These are phyloP conservation scores for Chlamydotis undulata DNA, from an alignment of 2,113 vertebrate genomes.

Conservation along the genomic window DNA sequence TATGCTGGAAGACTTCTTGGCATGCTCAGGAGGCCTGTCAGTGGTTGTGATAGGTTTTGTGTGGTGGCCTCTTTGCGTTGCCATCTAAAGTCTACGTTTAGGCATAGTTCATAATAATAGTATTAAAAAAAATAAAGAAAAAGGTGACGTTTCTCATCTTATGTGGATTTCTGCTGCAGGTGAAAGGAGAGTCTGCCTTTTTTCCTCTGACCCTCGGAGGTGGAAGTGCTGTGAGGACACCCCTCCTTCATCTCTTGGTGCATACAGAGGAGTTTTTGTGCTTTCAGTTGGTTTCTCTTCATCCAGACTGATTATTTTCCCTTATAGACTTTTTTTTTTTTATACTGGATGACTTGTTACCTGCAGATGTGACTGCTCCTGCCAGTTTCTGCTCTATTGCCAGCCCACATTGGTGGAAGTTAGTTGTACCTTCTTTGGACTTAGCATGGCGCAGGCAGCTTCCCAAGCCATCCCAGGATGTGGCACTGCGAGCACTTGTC, in stretches of 20 bases:
- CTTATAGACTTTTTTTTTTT: not conserved
- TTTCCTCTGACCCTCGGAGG: not conserved
- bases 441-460: not conserved
- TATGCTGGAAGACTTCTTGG: accelerated
- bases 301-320: not conserved
- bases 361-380: not conserved
- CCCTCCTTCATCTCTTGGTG: not conserved
- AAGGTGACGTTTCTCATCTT: not conserved
- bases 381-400: not conserved
- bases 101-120: not conserved
- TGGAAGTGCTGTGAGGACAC: not conserved
- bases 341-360: not conserved
- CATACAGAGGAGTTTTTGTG: not conserved
- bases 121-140: not conserved
- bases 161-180: not conserved
- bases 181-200: not conserved
- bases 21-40: not conserved
- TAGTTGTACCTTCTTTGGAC: accelerated
- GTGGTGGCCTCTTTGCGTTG: not conserved
- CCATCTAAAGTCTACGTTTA: not conserved
- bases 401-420: accelerated
- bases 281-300: not conserved
- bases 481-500: not conserved
- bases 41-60: not conserved
- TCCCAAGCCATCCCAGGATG: accelerated